Conservation (phyloP, 1,140 invertebrate genomes). For the Episyrphus balteatus region DNA sequence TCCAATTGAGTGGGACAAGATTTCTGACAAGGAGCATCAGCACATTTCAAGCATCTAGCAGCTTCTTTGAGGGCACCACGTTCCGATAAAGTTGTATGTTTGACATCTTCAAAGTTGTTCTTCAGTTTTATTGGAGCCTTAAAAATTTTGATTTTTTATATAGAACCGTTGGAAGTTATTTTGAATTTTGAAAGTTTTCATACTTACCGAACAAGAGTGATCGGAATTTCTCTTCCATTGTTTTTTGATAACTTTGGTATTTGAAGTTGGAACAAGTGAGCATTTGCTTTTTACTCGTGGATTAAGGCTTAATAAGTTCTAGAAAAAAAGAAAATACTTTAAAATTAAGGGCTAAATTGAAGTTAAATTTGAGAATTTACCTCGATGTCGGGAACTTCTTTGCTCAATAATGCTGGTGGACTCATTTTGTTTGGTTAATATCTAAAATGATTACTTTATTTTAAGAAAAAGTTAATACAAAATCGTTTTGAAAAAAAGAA, state of each 20-base stretch:
- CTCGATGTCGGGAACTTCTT: constrained; percentile 57
- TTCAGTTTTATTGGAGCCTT: constrained; percentile 41
- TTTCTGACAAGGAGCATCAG: constrained; percentile 97
- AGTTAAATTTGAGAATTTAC: constrained; percentile 35
- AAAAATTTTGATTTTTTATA: too few relatives aligned
- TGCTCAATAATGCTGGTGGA: constrained; percentile 43
- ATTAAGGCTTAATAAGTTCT: constrained; percentile 81
- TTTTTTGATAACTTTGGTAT: constrained; percentile 79
- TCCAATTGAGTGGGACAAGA: constrained; percentile 96
- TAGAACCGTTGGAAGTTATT: too few relatives aligned
- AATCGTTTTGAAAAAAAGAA: neutral
- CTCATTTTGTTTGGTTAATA: constrained; percentile 16
- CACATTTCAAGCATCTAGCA: constrained; percentile 88
- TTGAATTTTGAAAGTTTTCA: constrained; percentile 1
- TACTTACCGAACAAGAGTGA: constrained; percentile 71
- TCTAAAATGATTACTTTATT: too few relatives aligned
- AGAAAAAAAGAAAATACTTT: neutral
- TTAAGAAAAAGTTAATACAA: too few relatives aligned
- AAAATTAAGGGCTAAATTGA: neutral
- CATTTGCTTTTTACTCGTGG: constrained; percentile 65
- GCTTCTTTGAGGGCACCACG: constrained; percentile 86
- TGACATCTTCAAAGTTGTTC: constrained; percentile 95
- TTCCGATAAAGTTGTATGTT: constrained; percentile 93
- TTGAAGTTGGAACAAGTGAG: constrained; percentile 62
- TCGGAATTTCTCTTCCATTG: constrained; percentile 91